Base-by-base conservation (phyloP, 2,113 vertebrate species). In the Ancistrus triradiatus region DNA sequence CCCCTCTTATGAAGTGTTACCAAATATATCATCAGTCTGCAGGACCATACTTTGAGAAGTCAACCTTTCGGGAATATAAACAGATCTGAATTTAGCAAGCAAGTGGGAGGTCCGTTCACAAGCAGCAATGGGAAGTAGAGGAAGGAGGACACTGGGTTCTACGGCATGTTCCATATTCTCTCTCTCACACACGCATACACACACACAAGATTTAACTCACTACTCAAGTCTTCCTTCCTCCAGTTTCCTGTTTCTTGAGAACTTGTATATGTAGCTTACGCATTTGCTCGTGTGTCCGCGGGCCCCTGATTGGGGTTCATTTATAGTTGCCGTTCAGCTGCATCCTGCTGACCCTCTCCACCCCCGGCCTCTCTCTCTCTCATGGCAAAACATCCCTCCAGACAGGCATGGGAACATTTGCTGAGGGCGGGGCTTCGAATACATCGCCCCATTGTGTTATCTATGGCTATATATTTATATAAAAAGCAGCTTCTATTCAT, bases 241-340 rank as follows among this genome's bases (percentile, higher is more conserved):
- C 17, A 49, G 47, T 53, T 72, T 69, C 66, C 62, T 52, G 38
- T 64, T 33, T 25, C 69, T 48, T 53, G 24, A 37, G 56, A 61
- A 51, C 55, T 40, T 50, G 28, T 48, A 49, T 42, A 19, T 49
- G 13, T 27, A 61, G 40, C 56, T 42, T 28, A 51, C 25, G 2
- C n/a, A 63, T 9, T 21, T 24, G 18, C 19, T 33, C 24, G 27
- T 71, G 59, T 76, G 63, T 80, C 74, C 69, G 59, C 73, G 68
- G 59, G 70, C 77, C 57, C 58, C 70, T 73, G 73, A 79, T 52
- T 66, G 67, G 69, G 55, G 51, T 69, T 70, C 35, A 81, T 79
- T 75, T 77, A 77, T 80, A 70, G 74, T 56, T 57, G 52, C 47
- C 0, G 59, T 71, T 83, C 76, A 83, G 78, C 77, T 79, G 75